These are phyloP conservation scores for Drosophila phalerata DNA, from an alignment of 2,888 invertebrate species.

Conservation along the genomic window DNA sequence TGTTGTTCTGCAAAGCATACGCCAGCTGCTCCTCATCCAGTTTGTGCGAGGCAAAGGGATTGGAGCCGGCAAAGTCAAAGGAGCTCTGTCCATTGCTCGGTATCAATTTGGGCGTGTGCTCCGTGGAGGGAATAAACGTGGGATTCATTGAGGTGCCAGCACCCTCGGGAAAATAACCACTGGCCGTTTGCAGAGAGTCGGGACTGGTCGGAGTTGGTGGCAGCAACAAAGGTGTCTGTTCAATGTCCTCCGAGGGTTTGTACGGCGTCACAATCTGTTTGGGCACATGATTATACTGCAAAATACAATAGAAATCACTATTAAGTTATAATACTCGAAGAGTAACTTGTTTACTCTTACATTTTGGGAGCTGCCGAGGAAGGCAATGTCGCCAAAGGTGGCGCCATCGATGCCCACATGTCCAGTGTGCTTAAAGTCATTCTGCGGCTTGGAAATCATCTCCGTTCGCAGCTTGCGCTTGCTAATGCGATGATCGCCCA, in stretches of 20 bases:
- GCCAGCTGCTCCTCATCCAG: constrained; percentile 64
- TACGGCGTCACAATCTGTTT: constrained; percentile 95
- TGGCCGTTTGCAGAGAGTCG: constrained; percentile 85
- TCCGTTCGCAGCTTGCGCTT: constrained; percentile 92
- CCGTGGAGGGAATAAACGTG: constrained; percentile 85
- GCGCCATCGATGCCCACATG: constrained; percentile 99
- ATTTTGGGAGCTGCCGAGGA: constrained; percentile 86
- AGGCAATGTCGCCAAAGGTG: constrained; percentile 96
- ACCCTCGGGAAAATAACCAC: constrained; percentile 85
- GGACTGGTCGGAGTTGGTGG: constrained; percentile 86
- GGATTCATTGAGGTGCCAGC: constrained; percentile 84
- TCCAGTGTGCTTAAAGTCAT: constrained; percentile 97
- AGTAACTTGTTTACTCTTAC: constrained; percentile 63
- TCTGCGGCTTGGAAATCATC: constrained; percentile 99
- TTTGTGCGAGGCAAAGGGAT: constrained; percentile 83
- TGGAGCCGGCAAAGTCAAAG: constrained; percentile 83
- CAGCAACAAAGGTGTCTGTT: constrained; percentile 89
- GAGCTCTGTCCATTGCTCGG: constrained; percentile 81
- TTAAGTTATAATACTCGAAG: neutral
- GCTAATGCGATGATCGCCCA: constrained; percentile 86
- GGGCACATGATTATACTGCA: constrained; percentile 91
- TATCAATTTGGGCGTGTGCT: constrained; percentile 84
- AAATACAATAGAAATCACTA: neutral
- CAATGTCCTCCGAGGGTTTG: constrained; percentile 94
- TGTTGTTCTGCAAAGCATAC: constrained; percentile 83